Percentiles rank a stretch among this genome's conserved stretches.
phyloP scores from a whole-genome alignment of 2,888 invertebrate species.

The Lasioglossum morio region DNA sequence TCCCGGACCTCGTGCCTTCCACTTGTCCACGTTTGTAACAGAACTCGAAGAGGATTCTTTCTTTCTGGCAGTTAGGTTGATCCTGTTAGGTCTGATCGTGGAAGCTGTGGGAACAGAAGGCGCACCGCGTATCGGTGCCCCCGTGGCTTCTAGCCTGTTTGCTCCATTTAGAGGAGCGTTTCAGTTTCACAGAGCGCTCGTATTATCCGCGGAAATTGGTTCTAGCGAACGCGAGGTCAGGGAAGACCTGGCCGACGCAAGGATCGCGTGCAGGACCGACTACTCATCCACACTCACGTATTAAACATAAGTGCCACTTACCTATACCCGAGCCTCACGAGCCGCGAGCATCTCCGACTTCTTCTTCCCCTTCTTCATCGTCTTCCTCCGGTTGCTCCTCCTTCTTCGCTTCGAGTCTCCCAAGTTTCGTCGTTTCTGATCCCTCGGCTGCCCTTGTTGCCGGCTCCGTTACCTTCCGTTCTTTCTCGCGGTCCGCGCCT shows the following conservation, averaged over 20 bases:
- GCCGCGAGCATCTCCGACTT: slow-evolving; percentile 66
- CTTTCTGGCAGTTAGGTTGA: neutral
- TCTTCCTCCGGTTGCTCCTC: neutral
- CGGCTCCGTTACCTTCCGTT: slow-evolving; percentile 31
- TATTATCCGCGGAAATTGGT: slow-evolving; percentile 78
- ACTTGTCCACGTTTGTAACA: slow-evolving; percentile 28
- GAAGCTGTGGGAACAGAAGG: neutral
- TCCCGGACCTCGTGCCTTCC: slow-evolving; percentile 27
- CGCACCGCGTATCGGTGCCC: neutral
- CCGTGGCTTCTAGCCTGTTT: slow-evolving; percentile 20
- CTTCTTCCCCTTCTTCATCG: neutral
- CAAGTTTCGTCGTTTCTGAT: slow-evolving; percentile 54
- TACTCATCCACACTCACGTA: slow-evolving; percentile 79
- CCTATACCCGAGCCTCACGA: slow-evolving; percentile 71
- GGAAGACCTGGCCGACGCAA: slow-evolving; percentile 68
- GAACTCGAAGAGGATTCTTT: neutral
- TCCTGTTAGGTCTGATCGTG: neutral
- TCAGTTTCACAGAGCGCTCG: slow-evolving; percentile 56
- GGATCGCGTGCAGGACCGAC: slow-evolving; percentile 79
- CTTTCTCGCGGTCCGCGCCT: slow-evolving; percentile 37
- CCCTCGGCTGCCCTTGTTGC: slow-evolving; percentile 60
- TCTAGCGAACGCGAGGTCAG: slow-evolving; percentile 79
- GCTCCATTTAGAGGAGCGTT: slow-evolving; percentile 67
- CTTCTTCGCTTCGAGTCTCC: slow-evolving; percentile 9
- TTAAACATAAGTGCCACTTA: slow-evolving; percentile 79